Conservation (phyloP, 1,140 invertebrate species). For the Diorhabda sublineata region DNA sequence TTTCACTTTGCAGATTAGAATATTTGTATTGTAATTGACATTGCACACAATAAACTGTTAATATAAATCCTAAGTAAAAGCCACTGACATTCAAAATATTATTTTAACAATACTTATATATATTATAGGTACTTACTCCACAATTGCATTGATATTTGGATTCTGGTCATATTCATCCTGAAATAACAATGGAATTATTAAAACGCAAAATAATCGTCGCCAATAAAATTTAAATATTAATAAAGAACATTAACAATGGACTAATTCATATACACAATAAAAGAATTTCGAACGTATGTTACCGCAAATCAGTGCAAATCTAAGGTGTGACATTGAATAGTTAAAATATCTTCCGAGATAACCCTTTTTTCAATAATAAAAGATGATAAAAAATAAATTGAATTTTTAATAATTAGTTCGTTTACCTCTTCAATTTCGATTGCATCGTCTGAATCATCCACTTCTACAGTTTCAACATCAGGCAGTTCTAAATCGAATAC, state of each 20-base stretch:
- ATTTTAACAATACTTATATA: too few species aligned
- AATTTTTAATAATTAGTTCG: constrained; percentile 13
- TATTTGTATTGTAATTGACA: too few species aligned
- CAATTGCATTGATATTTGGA: constrained; percentile 68
- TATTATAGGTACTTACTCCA: constrained; percentile 63
- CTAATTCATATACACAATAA: too few species aligned
- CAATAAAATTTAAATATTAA: too few species aligned
- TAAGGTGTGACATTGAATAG: constrained; percentile 10
- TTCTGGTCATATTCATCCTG: constrained; percentile 75
- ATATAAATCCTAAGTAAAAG: too few species aligned
- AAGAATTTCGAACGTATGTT: background rate
- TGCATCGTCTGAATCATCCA: constrained; percentile 60
- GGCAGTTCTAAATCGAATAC: constrained; percentile 88
- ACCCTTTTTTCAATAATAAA: background rate
- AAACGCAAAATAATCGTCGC: too few species aligned
- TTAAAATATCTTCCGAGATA: background rate
- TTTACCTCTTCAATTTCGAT: constrained; percentile 78
- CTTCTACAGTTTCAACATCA: constrained; percentile 48
- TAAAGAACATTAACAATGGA: too few species aligned
- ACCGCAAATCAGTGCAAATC: background rate
- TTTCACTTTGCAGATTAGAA: too few species aligned
- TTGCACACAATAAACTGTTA: too few species aligned
- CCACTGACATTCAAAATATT: too few species aligned
- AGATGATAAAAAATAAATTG: constrained; percentile 6
- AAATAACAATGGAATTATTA: constrained; percentile 43